These are phyloP conservation scores for Pseudochirops cupreus DNA, from an alignment of 2,797 vertebrate species.

Conservation along the genomic window DNA sequence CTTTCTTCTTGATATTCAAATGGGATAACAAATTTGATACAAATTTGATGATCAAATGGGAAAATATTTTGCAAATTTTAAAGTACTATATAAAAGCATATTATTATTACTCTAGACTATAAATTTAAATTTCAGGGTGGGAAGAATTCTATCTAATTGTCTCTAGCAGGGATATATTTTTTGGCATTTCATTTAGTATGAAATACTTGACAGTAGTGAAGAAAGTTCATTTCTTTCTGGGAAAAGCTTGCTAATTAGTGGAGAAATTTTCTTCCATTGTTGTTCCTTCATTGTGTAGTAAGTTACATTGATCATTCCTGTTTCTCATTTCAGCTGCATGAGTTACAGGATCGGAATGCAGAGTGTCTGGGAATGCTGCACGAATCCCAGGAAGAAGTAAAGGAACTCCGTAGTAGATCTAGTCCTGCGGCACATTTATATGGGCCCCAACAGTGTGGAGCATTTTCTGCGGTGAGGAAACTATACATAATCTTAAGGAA, in stretches of 20 bases:
- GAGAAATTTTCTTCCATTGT: not conserved
- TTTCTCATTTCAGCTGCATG: conserved; percentile 90
- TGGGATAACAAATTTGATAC: not conserved
- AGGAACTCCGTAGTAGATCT: conserved; percentile 91
- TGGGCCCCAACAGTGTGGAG: conserved; percentile 86
- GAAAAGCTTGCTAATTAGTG: not conserved
- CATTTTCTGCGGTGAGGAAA: conserved; percentile 92
- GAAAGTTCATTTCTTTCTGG: not conserved
- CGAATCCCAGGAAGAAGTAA: conserved; percentile 96
- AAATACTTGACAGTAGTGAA: not conserved
- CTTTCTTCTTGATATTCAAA: not conserved
- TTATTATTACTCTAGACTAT: not conserved
- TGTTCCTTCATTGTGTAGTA: not conserved
- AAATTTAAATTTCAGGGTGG: conserved; percentile 40
- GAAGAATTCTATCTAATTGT: not conserved
- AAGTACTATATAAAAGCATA: conserved; percentile 3
- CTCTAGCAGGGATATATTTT: not conserved
- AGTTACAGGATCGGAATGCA: conserved; percentile 92
- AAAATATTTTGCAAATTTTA: not conserved
- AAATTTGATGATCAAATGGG: not conserved
- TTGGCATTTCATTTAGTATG: conserved; percentile 31
- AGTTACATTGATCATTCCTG: not conserved
- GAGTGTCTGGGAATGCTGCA: conserved; percentile 98
- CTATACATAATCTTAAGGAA: not conserved
- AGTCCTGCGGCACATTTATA: conserved; percentile 88